phyloP scores from a whole-genome alignment of 2,797 vertebrate species.

The Acrossocheilus wenchowensis region DNA sequence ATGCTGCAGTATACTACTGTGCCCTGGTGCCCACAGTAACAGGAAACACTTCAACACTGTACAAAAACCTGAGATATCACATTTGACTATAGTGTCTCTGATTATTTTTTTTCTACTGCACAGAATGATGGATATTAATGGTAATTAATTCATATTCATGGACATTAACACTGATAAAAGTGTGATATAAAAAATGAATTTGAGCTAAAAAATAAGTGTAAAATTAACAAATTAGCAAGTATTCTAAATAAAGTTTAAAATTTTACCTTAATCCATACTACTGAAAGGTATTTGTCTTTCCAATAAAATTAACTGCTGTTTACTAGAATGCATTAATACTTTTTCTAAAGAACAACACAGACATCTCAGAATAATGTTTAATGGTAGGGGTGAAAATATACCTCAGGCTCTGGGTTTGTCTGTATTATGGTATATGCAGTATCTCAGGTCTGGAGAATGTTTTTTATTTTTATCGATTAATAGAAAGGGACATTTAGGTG shows the following conservation, averaged over 20 bases:
- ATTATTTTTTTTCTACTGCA: background rate
- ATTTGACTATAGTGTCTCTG: background rate
- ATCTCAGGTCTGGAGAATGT: background rate
- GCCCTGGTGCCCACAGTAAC: slow-evolving; percentile 4
- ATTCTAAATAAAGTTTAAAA: background rate
- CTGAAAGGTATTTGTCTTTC: background rate
- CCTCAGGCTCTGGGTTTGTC: no score
- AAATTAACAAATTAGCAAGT: background rate
- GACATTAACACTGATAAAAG: no score
- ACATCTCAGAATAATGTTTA: background rate
- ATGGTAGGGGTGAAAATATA: no score
- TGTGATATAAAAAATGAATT: background rate
- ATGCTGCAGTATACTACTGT: background rate
- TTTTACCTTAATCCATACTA: background rate
- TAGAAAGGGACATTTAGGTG: no score
- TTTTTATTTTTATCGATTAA: no score
- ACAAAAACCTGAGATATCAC: background rate
- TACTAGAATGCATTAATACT: background rate
- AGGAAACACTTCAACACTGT: background rate
- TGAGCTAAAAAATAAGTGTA: background rate
- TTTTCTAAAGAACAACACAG: background rate
- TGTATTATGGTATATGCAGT: background rate
- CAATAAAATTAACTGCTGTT: background rate
- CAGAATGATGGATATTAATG: no score
- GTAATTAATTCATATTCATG: no score